phyloP scores from a whole-genome alignment of 2,888 invertebrate genomes.

The Parnassius apollo region DNA sequence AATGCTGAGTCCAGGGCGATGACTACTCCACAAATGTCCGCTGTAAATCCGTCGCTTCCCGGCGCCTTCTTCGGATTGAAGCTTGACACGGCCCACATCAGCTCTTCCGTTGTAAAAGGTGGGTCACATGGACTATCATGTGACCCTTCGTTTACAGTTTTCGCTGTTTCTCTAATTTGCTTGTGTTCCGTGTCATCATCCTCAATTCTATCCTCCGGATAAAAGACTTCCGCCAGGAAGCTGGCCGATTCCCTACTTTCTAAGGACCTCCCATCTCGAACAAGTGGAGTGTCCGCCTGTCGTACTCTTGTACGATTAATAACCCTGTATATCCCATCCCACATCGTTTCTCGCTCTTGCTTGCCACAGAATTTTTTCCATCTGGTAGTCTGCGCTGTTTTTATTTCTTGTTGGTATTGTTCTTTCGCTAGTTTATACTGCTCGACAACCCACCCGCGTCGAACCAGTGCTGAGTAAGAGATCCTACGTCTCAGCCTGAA shows the following conservation, averaged over 20 bases:
- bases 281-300: slow-evolving; percentile 21
- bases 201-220: slow-evolving; percentile 8
- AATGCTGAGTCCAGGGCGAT: background rate
- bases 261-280: slow-evolving; percentile 10
- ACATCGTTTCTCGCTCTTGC: slow-evolving; percentile 31
- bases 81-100: background rate
- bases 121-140: slow-evolving; percentile 7
- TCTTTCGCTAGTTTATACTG: slow-evolving; percentile 24
- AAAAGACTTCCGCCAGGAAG: slow-evolving; percentile 21
- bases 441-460: slow-evolving; percentile 9
- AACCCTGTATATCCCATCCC: slow-evolving; percentile 30
- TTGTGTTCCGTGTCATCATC: background rate
- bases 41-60: slow-evolving; percentile 28
- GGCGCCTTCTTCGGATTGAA: slow-evolving; percentile 24
- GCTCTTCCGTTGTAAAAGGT: slow-evolving; percentile 21
- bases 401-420: slow-evolving; percentile 8
- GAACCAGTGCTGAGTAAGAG: slow-evolving; percentile 6
- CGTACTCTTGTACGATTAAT: slow-evolving; percentile 15
- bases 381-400: slow-evolving; percentile 25
- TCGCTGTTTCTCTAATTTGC: background rate
- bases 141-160: too few relatives aligned
- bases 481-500: slow-evolving; percentile 8
- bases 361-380: slow-evolving; percentile 32
- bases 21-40: slow-evolving; percentile 15
- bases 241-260: slow-evolving; percentile 8